Percentiles rank a stretch among this genome's conserved stretches.
Evolutionary conservation across 1,140 invertebrate species (phyloP).

Genomic region (Chrysoperla carnea): DNA sequence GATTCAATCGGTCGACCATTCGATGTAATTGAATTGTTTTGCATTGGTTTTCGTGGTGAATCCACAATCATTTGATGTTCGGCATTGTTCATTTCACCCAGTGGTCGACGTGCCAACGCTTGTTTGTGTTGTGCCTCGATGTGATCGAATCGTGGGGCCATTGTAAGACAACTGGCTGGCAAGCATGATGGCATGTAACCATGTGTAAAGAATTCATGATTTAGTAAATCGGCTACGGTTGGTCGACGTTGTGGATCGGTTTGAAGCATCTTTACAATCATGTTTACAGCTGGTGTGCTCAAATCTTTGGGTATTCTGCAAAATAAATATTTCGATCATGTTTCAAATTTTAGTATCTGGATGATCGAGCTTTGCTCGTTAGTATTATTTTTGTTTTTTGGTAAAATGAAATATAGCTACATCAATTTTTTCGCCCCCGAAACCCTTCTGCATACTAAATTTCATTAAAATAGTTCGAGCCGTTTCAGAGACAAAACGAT

Average conservation of each 20-base stretch:
- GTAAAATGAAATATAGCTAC: too few relatives aligned
- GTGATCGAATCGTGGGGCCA: conserved; percentile 70
- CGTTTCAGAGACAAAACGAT: too few relatives aligned
- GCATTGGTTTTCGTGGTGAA: conserved; percentile 8
- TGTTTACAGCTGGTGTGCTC: conserved; percentile 46
- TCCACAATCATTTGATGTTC: conserved; percentile 1
- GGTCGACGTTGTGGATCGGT: conserved; percentile 67
- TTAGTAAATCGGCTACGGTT: conserved; percentile 51
- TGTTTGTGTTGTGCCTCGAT: conserved; percentile 31
- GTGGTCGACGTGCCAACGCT: conserved; percentile 36
- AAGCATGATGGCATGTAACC: conserved; percentile 68
- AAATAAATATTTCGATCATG: too few relatives aligned
- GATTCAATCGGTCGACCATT: conserved; percentile 19
- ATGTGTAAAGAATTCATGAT: conserved; percentile 45
- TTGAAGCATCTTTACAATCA: conserved; percentile 75
- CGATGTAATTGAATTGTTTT: conserved; percentile 23
- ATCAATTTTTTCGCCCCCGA: too few relatives aligned
- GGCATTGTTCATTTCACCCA: conserved; percentile 43
- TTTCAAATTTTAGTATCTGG: too few relatives aligned
- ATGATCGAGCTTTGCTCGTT: too few relatives aligned
- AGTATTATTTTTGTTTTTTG: too few relatives aligned
- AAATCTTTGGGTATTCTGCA: conserved; percentile 51
- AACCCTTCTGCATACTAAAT: too few relatives aligned
- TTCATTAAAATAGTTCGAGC: too few relatives aligned
- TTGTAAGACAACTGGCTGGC: conserved; percentile 79